phyloP scores from a whole-genome alignment of 1,140 invertebrate species.

The Drosophila oshimai region DNA sequence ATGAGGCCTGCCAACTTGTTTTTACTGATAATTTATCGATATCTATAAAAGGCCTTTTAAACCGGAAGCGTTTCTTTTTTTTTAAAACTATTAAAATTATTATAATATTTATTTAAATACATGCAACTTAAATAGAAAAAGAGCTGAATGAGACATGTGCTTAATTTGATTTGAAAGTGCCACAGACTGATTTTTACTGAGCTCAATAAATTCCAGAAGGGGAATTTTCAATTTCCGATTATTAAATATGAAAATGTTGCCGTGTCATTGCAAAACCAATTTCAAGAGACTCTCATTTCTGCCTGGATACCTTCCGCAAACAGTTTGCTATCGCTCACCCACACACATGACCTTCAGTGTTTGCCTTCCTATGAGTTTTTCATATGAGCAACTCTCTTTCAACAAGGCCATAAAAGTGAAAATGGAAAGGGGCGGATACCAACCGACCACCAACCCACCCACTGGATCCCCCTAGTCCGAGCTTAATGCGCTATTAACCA shows the following conservation, averaged over 20 bases:
- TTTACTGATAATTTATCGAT: no score
- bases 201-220: not conserved
- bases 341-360: conserved; percentile 32
- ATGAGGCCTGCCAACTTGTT: no score
- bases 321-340: conserved; percentile 6
- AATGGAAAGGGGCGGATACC: not conserved
- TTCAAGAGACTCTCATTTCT: conserved; percentile 24
- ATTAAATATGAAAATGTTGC: conserved; percentile 11
- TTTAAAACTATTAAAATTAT: no score
- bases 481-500: conserved; percentile 59
- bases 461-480: not conserved
- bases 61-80: no score
- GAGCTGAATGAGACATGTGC: no score
- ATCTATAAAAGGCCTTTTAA: no score
- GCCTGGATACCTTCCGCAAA: conserved; percentile 17
- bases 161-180: no score
- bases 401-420: conserved; percentile 45
- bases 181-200: not conserved
- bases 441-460: not conserved
- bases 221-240: not conserved
- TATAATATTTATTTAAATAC: no score
- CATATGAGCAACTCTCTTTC: conserved; percentile 12
- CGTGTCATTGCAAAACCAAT: conserved; percentile 10
- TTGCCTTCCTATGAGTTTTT: conserved; percentile 11
- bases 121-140: no score